phyloP scores from a whole-genome alignment of 1,140 invertebrate species.

The Lasioglossum albipes region DNA sequence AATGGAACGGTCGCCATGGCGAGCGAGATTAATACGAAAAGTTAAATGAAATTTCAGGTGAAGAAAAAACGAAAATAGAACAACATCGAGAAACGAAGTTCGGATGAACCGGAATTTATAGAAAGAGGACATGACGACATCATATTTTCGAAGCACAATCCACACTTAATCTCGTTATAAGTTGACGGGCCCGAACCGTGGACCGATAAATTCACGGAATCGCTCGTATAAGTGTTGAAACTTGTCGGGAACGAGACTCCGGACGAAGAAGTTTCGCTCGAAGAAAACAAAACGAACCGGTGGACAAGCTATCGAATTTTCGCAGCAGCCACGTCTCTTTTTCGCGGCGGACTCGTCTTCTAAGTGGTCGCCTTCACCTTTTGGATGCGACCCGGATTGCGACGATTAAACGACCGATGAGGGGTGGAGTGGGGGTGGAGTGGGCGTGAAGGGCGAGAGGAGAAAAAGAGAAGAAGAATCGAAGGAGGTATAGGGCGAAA shows the following conservation, averaged over 20 bases:
- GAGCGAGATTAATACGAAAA: too few species aligned
- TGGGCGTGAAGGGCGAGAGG: neutral
- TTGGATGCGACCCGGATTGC: slow-evolving; percentile 29
- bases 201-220: slow-evolving; percentile 33
- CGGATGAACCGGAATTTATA: too few species aligned
- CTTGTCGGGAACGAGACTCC: neutral
- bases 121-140: neutral
- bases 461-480: neutral
- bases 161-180: slow-evolving; percentile 34
- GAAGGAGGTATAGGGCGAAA: neutral
- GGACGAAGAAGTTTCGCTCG: slow-evolving; percentile 17
- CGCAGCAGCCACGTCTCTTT: slow-evolving; percentile 5
- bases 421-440: too few species aligned
- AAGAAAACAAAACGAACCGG: neutral
- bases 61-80: too few species aligned
- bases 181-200: slow-evolving; percentile 23
- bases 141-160: neutral
- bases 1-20: too few species aligned
- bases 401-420: slow-evolving; percentile 38
- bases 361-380: slow-evolving; percentile 39
- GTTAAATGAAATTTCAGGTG: too few species aligned
- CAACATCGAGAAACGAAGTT: too few species aligned
- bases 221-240: slow-evolving; percentile 21
- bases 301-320: slow-evolving; percentile 6
- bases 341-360: slow-evolving; percentile 1